phyloP scores from a whole-genome alignment of 1,140 invertebrate species.

The Drosophila seguyi region DNA sequence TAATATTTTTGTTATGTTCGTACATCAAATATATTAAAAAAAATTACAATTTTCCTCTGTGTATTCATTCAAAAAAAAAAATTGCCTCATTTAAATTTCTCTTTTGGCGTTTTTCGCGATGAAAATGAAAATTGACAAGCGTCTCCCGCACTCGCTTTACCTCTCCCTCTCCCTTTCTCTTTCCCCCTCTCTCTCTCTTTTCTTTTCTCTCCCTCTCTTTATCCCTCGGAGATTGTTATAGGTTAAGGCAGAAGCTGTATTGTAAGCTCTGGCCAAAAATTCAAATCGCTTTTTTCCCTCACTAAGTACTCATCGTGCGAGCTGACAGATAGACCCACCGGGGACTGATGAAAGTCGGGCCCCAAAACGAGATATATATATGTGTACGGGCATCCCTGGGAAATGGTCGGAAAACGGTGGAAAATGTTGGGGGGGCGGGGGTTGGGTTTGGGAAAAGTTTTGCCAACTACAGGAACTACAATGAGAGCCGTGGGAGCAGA shows the following conservation, averaged over 20 bases:
- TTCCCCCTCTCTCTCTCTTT: neutral
- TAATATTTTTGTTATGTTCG: neutral
- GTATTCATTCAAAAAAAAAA: conserved; percentile 26
- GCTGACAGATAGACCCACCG: conserved; percentile 34
- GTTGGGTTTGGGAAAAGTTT: conserved; percentile 2
- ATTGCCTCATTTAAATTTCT: conserved; percentile 72
- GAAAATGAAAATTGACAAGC: conserved; percentile 47
- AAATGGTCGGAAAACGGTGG: neutral
- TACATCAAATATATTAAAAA: neutral
- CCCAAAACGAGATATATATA: conserved; percentile 2
- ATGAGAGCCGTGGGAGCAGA: neutral
- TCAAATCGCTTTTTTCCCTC: conserved; percentile 28
- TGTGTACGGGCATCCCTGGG: neutral
- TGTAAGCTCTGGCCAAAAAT: conserved; percentile 32
- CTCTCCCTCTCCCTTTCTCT: neutral
- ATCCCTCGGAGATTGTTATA: conserved; percentile 16
- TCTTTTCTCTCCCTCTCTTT: neutral
- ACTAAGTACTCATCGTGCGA: conserved; percentile 29
- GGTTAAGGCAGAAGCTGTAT: conserved; percentile 19
- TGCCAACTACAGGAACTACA: conserved; percentile 28
- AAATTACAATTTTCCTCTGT: neutral
- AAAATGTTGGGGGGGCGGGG: neutral
- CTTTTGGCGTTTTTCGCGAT: conserved; percentile 50
- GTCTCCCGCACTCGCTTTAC: neutral
- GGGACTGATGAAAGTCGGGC: conserved; percentile 12